Evolutionary conservation across 2,113 vertebrate genomes (phyloP), one percentile per base, ranked within the genome.

Genomic region (Stegastes partitus): DNA sequence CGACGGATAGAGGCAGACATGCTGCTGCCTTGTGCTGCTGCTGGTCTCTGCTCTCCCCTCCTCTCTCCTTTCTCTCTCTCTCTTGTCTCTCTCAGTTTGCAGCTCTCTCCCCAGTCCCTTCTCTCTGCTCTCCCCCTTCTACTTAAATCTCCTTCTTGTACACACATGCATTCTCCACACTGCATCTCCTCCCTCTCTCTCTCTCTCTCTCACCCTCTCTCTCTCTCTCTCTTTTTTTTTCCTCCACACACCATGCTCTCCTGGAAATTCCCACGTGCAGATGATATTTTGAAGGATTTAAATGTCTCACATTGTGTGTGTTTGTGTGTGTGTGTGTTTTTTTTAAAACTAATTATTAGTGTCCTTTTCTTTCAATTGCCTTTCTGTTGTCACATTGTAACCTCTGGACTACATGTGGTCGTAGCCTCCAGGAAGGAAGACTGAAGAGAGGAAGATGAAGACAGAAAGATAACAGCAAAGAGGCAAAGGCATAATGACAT

Each of bases 1-100:
- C 22, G 56, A 85, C 65, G 47, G 75, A 87, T 63, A 54, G 57
- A 88, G 78, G 63, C 57, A 90, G 82, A 85, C 74, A 66, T 77
- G 74, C 62, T 23, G 71, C 77, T 77, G 77, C 62, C 34, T 68
- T 59, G 69, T 68, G 67, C 69, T 72, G 67, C 70, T 73, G 76
- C 75, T 76, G 83, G 79, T 88, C 69, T 76, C 78, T 82, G 64
- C 72, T 67, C 77, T 68, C 64, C 77, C 51, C 47, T 42, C 59
- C 64, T 69, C 74, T 55, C 58, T n/a, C n/a, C n/a, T n/a, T n/a
- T n/a, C 21, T 44, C 31, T 54, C 49, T 65, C 15, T 74, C 57
- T 57, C 51, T 51, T 47, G 2, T 79, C 49, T 69, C 81, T 83
- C 5, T 74, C 69, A 59, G 80, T 71, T 22, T 78, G 65, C 70